These are phyloP conservation scores for Phragmatobia fuliginosa DNA, from an alignment of 2,888 invertebrate species.

Conservation along the genomic window DNA sequence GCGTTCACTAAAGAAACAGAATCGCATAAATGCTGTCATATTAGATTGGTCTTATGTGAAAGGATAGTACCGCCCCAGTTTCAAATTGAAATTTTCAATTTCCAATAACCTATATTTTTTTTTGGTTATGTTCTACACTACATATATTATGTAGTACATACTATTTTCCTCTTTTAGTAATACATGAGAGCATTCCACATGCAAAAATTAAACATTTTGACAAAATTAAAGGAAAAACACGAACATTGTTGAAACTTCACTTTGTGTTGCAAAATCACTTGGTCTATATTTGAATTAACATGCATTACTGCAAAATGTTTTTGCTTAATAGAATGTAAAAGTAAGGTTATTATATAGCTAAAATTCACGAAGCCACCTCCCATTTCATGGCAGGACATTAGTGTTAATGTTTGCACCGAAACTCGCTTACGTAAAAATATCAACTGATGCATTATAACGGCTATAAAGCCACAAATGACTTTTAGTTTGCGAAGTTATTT, in stretches of 20 bases:
- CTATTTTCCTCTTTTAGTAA: constrained; percentile 8
- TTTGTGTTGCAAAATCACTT: constrained; percentile 23
- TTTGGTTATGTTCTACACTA: no score
- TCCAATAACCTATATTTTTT: no score
- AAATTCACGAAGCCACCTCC: constrained; percentile 59
- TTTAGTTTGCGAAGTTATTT: constrained; percentile 45
- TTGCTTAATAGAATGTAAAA: constrained; percentile 57
- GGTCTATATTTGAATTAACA: constrained; percentile 50
- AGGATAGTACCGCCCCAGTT: no score
- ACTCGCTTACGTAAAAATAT: constrained; percentile 70
- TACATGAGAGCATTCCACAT: constrained; percentile 6
- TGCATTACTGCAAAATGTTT: constrained; percentile 52
- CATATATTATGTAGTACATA: no score
- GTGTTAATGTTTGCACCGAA: constrained; percentile 69
- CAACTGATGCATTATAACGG: constrained; percentile 67
- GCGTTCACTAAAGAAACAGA: no score
- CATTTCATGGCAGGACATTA: constrained; percentile 66
- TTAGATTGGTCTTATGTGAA: no score
- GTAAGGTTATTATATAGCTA: constrained; percentile 68
- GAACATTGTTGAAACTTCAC: constrained; percentile 7
- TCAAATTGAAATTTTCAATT: no score
- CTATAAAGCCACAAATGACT: constrained; percentile 63
- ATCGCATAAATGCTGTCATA: no score
- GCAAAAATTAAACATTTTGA: constrained; percentile 2
- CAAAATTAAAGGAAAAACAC: constrained; percentile 11